These are phyloP conservation scores for Taenioides sp. DNA, from an alignment of 2,797 vertebrate genomes.

Conservation along the genomic window DNA sequence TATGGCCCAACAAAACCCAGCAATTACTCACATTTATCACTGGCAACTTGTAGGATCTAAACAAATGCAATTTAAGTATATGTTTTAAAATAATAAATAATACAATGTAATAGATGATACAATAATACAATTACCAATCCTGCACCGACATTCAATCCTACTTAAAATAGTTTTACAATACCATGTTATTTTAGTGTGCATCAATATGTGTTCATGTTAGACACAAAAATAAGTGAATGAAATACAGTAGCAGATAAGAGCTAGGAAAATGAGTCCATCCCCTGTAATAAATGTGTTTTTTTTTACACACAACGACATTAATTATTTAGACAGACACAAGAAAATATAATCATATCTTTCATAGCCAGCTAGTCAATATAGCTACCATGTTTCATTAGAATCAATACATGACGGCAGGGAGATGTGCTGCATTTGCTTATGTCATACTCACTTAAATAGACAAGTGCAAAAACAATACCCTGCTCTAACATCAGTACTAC, in stretches of 20 bases:
- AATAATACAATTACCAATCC: neutral
- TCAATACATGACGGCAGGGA: slow-evolving; percentile 2
- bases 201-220: neutral
- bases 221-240: neutral
- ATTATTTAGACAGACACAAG: slow-evolving; percentile 5
- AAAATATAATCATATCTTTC: slow-evolving; percentile 7
- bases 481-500: neutral
- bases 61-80: no score
- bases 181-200: neutral
- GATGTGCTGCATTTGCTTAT: slow-evolving; percentile 5
- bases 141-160: neutral
- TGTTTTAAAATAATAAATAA: no score
- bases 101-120: no score
- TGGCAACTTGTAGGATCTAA: no score
- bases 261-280: neutral
- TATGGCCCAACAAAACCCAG: neutral
- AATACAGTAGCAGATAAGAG: neutral
- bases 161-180: neutral
- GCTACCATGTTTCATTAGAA: slow-evolving; percentile 13
- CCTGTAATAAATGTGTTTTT: slow-evolving; percentile 6
- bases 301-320: slow-evolving; percentile 7
- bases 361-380: neutral
- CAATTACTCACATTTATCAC: no score
- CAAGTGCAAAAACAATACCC: slow-evolving; percentile 4
- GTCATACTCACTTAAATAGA: slow-evolving; percentile 12